Base-by-base conservation (phyloP, 2,113 vertebrate species). In the Corythoichthys intestinalis region DNA sequence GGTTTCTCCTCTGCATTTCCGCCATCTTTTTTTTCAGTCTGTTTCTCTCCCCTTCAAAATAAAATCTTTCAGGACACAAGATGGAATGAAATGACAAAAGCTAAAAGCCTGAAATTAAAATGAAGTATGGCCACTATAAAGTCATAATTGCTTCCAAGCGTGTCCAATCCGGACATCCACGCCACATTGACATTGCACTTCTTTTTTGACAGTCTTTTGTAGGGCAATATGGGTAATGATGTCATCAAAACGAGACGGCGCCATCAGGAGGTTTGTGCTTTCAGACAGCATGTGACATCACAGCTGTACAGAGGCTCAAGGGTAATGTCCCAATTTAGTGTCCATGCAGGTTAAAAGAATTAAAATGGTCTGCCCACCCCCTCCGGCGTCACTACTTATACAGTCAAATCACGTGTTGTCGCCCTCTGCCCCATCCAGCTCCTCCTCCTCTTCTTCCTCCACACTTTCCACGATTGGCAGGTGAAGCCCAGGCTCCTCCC, bases 381-480 rank as follows among this genome's bases (percentile, higher is more conserved):
- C 20, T 28, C 41, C 39, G 12, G 60, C 60, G 20, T 46, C 60
- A 63, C 35, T 6, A 0, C 47, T 38, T 3, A 4, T 52, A 7
- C 52, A 44, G 56, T 54, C 71, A 61, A 85, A 89, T 93, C 91
- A 93, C 76, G 90, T 92, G 81, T 89, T 85, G 49, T 91, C 91
- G 6, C 69, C 85, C 62, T 87, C 81, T 0, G 44, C 63, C 17
- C 50, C 71, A 1, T 77, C 74, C 1, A 15, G 62, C 68, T 17
- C 71, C 83, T 91, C 92, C 77, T 91, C 91, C 71, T 80, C 91
- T 37, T 92, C 92, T 57, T 92, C 92, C 60, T 94, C 94, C 50
- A 88, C 85, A 53, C 91, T 88, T 86, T 96, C 94, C 12, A 89
- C 90, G 8, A 94, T 92, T 69, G 92, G 86, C 3, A 66, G 81